These are phyloP conservation scores for Acanthopleura granulata DNA, from an alignment of 2,888 invertebrate species.

Conservation along the genomic window DNA sequence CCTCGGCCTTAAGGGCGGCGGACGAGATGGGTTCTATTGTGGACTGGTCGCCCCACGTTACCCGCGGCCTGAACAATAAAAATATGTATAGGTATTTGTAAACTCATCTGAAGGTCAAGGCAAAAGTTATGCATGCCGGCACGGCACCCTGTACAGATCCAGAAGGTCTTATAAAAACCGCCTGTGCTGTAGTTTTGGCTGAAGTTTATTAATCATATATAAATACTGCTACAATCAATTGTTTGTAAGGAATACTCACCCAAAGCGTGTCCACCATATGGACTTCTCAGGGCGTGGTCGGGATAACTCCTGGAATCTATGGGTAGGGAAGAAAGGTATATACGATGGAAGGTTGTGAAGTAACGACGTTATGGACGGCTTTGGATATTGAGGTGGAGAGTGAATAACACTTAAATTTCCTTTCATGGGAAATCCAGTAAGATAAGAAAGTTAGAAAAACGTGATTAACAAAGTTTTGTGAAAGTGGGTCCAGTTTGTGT, in stretches of 20 bases:
- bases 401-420: too few relatives aligned
- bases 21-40: slow-evolving; percentile 52
- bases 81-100: not conserved
- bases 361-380: too few relatives aligned
- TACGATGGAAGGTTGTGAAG: too few relatives aligned
- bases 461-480: too few relatives aligned
- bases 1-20: slow-evolving; percentile 39
- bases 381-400: too few relatives aligned
- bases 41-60: slow-evolving; percentile 59
- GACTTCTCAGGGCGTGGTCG: slow-evolving; percentile 49
- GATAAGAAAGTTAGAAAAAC: too few relatives aligned
- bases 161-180: too few relatives aligned
- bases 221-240: too few relatives aligned
- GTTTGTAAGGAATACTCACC: slow-evolving; percentile 34
- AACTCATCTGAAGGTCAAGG: not conserved
- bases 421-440: too few relatives aligned
- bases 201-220: not conserved
- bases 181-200: too few relatives aligned
- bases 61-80: slow-evolving; percentile 41
- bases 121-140: not conserved
- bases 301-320: slow-evolving; percentile 31
- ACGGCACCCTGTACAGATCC: too few relatives aligned
- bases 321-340: not conserved
- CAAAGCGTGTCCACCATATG: slow-evolving; percentile 55
- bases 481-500: too few relatives aligned